phyloP scores from a whole-genome alignment of 2,113 vertebrate genomes.

The Erinaceus europaeus region DNA sequence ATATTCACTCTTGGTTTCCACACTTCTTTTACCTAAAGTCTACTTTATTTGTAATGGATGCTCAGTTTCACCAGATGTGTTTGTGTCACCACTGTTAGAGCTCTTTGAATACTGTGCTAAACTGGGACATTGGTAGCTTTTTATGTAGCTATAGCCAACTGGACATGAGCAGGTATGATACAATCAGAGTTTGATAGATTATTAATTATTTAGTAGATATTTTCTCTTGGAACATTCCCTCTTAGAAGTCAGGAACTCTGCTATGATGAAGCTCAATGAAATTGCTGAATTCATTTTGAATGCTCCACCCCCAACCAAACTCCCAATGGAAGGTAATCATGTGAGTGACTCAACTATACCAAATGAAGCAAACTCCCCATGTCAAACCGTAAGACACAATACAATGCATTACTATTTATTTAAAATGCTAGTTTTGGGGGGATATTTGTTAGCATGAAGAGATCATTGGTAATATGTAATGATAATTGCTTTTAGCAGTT shows the following conservation, averaged over 20 bases:
- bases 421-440: neutral
- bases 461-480: neutral
- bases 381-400: neutral
- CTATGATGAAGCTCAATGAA: neutral
- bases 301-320: neutral
- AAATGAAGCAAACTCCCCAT: neutral
- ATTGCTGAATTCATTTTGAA: neutral
- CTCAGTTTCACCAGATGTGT: neutral
- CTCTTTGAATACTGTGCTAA: neutral
- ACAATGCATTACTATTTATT: neutral
- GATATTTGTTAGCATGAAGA: neutral
- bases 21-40: neutral
- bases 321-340: neutral
- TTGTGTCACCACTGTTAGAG: neutral
- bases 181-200: neutral
- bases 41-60: neutral
- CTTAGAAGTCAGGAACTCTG: neutral
- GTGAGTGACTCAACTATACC: neutral
- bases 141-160: neutral
- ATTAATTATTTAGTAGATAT: neutral
- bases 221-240: neutral
- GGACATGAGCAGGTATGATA: neutral
- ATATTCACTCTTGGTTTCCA: constrained; percentile 1
- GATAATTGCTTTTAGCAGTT: neutral
- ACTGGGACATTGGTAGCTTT: neutral